These are phyloP conservation scores for Drymonia ruficornis DNA, from an alignment of 2,888 invertebrate species.

Conservation along the genomic window DNA sequence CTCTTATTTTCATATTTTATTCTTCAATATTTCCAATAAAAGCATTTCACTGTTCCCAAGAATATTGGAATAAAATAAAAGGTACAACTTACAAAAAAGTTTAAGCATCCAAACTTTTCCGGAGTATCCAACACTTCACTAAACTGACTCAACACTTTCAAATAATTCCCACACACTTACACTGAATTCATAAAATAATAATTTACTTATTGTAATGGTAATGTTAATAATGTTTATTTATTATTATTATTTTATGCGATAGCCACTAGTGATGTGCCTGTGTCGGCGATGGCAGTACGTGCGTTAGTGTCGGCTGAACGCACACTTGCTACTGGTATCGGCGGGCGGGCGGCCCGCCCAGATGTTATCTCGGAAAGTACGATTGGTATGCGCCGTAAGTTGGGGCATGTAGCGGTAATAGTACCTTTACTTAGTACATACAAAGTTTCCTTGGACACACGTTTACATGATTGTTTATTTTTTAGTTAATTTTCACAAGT, in stretches of 20 bases:
- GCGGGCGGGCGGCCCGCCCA: constrained; percentile 71
- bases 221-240: constrained; percentile 2
- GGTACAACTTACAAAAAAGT: constrained; percentile 50
- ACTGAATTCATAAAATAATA: background rate
- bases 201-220: background rate
- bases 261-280: constrained; percentile 27
- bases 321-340: constrained; percentile 56
- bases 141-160: constrained; percentile 10
- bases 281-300: constrained; percentile 18
- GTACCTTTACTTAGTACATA: background rate
- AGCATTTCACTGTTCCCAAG: constrained; percentile 8
- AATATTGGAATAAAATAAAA: constrained; percentile 15
- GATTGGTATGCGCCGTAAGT: constrained; percentile 13
- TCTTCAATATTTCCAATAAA: constrained; percentile 1
- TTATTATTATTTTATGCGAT: constrained; percentile 13
- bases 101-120: constrained; percentile 48
- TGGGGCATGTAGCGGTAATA: constrained; percentile 19
- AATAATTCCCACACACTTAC: constrained; percentile 9
- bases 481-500: too few species aligned
- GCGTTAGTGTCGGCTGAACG: constrained; percentile 62
- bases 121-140: constrained; percentile 36
- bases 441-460: too few species aligned
- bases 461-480: too few species aligned
- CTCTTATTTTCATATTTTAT: background rate
- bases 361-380: constrained; percentile 64